These are phyloP conservation scores for Ptilonorhynchus violaceus DNA, from an alignment of 2,113 vertebrate species.

Conservation along the genomic window DNA sequence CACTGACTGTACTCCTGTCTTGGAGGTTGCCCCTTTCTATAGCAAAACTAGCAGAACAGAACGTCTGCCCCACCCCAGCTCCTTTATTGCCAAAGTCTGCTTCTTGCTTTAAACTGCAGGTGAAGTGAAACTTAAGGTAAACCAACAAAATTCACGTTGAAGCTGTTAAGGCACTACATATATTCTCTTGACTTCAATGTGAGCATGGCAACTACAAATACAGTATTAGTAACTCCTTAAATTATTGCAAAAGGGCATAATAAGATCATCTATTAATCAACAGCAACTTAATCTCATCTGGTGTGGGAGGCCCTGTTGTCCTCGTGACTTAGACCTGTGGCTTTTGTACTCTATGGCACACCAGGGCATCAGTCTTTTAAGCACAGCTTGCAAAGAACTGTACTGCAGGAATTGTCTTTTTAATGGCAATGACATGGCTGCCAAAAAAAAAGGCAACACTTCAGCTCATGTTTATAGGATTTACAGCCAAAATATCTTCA, in stretches of 20 bases:
- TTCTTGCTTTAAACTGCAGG: background rate
- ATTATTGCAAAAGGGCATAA: background rate
- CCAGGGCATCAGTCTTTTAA: background rate
- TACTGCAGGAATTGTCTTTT: background rate
- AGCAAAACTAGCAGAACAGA: background rate
- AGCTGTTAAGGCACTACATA: background rate
- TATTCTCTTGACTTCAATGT: background rate
- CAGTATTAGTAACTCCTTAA: background rate
- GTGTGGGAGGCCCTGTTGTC: background rate
- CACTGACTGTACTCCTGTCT: background rate
- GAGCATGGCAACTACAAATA: background rate
- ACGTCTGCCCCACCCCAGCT: background rate
- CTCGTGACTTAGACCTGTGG: background rate
- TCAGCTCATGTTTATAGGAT: background rate
- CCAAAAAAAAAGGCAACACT: background rate
- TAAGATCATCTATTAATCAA: background rate
- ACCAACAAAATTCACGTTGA: background rate
- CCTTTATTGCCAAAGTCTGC: background rate
- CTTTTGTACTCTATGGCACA: background rate
- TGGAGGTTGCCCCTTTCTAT: background rate
- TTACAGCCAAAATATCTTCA: background rate
- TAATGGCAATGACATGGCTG: background rate
- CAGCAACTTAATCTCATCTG: background rate
- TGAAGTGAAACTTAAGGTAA: background rate
- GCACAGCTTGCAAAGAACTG: background rate